A percentile compares a stretch with the other conserved stretches of the same genome.
Conservation (phyloP, 92 coral and sea anemone genomes). For the Paramuricea clavata region DNA sequence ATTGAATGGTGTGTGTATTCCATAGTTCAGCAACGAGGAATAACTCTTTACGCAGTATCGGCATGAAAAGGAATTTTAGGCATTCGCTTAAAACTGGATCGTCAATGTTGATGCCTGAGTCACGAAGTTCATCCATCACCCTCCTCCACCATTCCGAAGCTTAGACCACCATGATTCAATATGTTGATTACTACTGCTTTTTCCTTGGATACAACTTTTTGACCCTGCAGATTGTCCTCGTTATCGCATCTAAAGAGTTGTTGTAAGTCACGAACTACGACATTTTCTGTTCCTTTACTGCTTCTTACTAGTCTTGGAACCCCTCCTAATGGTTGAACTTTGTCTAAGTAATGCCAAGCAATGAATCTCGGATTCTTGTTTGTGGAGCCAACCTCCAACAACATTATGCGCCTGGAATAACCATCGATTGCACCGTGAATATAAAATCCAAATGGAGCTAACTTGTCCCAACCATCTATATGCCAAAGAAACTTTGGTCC, state of each 20-base stretch:
- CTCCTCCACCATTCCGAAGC: constrained; percentile 60
- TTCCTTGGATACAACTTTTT: constrained; percentile 59
- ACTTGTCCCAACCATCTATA: no score
- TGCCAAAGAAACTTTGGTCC: constrained; percentile 75
- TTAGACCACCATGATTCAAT: constrained; percentile 76
- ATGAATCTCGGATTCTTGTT: constrained; percentile 68
- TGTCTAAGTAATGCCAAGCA: constrained; percentile 55
- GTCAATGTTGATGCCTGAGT: constrained; percentile 43
- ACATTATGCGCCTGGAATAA: constrained; percentile 73
- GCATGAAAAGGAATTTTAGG: constrained; percentile 55
- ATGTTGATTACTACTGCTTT: constrained; percentile 69
- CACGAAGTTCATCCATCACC: constrained; percentile 71
- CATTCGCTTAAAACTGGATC: constrained; percentile 52
- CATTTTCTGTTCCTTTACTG: constrained; percentile 71
- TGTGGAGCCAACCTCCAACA: constrained; percentile 71
- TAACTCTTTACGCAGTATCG: constrained; percentile 56
- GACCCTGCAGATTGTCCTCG: constrained; percentile 44
- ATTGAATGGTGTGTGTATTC: no score
- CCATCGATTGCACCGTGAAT: no score
- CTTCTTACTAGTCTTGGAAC: constrained; percentile 64
- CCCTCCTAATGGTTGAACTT: constrained; percentile 68
- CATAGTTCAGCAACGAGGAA: constrained; percentile 62
- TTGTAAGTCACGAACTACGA: constrained; percentile 48
- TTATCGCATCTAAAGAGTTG: constrained; percentile 56
- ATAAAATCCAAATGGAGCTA: no score